Evolutionary conservation across 2,888 invertebrate species (phyloP).

Genomic region (Hyposoter dolosus): DNA sequence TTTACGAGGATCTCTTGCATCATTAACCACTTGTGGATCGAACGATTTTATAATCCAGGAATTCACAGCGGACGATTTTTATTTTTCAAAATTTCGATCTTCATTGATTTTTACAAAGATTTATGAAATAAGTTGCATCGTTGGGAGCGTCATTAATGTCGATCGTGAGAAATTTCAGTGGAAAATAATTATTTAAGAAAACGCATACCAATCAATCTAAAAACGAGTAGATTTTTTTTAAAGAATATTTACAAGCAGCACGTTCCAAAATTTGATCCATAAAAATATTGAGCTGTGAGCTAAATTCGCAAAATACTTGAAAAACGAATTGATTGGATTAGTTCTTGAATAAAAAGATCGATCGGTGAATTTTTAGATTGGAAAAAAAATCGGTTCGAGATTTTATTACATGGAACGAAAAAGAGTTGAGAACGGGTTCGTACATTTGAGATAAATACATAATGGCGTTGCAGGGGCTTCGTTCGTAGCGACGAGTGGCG

Average conservation of each 20-base stretch:
- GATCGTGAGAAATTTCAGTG: neutral
- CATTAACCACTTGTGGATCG: neutral
- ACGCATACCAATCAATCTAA: too few relatives aligned
- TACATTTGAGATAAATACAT: slow-evolving; percentile 56
- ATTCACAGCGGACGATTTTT: neutral
- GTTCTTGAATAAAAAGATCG: too few relatives aligned
- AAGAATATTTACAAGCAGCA: too few relatives aligned
- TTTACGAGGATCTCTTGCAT: neutral
- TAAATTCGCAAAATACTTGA: too few relatives aligned
- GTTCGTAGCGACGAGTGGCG: slow-evolving; percentile 77
- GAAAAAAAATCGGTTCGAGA: neutral
- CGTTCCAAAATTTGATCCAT: too few relatives aligned
- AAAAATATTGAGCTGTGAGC: too few relatives aligned
- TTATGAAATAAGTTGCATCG: neutral
- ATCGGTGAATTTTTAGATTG: neutral
- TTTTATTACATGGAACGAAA: neutral
- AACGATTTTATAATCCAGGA: neutral
- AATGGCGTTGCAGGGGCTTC: slow-evolving; percentile 77
- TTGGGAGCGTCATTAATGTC: neutral
- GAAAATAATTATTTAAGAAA: neutral
- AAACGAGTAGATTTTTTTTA: too few relatives aligned
- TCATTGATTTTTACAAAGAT: neutral
- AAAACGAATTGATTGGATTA: too few relatives aligned
- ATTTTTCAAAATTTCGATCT: neutral
- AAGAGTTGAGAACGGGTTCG: neutral